Evolutionary conservation across 1,140 invertebrate species (phyloP), one percentile per base, ranked within the genome.

Genomic region (Drosophila navojoa): DNA sequence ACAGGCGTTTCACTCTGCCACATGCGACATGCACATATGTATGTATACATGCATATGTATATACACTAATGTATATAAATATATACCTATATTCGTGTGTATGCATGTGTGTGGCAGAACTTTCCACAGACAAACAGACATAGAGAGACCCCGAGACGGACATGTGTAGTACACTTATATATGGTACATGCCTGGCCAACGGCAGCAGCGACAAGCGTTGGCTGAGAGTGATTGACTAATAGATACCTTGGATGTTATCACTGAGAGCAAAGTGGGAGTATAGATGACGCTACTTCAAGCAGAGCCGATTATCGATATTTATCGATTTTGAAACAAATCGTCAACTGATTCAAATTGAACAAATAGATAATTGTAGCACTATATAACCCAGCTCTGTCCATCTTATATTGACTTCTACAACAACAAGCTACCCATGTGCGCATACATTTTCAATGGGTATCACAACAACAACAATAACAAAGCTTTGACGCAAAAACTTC

Each of bases 401-500:
- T n/a, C n/a, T n/a, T n/a, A n/a, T 32, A 32, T 32, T 7, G 32
- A 32, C 6, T 9, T 32, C 2, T 32, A 63, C 53, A 63, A 58
- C 44, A 74, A 86, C 78, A 86, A 86, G 9, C 6, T 32, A 9
- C 32, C 32, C 32, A 29, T 7, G 9, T 32, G 6, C 32, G 7
- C 32, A 32, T 32, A 9, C 32, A 32, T 9, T 32, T 32, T 32
- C 42, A 44, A n/a, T 15, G 15, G 42, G 32, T 32, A 32, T 32
- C 6, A 32, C 11, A 57, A 66, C 64, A 57, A 66, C 64, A 69
- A 63, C 53, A 63, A 63, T 49, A 75, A 86, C 82, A 86, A 86
- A 86, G 81, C 81, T 86, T 87, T 86, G 81, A 81, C 49, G 82
- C 71, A 32, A 77, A 86, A 86, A 86, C 82, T 86, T 86, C 76